Conservation (phyloP, 2,888 invertebrate genomes). For the Julus scanicus region DNA sequence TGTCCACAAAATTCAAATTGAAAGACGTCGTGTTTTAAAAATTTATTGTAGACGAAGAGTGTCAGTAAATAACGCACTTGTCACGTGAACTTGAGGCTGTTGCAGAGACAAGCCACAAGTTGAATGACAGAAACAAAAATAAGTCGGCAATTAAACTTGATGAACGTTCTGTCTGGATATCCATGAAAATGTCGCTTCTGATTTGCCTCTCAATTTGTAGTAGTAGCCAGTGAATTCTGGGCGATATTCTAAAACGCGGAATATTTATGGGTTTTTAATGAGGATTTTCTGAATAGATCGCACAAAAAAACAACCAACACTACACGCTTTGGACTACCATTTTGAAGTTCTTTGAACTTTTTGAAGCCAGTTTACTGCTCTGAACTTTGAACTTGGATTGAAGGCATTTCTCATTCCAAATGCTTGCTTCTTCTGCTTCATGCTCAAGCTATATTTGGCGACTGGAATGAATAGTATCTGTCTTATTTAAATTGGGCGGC, state of each 20-base stretch:
- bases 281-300: neutral
- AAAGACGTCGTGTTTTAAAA: neutral
- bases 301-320: neutral
- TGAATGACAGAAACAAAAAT: neutral
- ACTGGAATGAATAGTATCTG: neutral
- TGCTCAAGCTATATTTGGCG: too few species aligned
- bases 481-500: neutral
- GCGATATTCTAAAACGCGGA: slow-evolving; percentile 1
- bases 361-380: neutral
- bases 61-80: neutral
- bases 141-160: neutral
- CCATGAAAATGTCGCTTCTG: neutral
- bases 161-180: neutral
- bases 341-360: neutral
- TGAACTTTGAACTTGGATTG: neutral
- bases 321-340: neutral
- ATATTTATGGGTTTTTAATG: neutral
- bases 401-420: neutral
- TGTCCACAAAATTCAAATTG: neutral
- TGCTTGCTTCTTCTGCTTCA: neutral
- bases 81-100: neutral
- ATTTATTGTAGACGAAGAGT: neutral
- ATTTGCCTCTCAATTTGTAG: neutral
- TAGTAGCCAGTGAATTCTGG: neutral
- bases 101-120: neutral